phyloP scores from a whole-genome alignment of 1,140 invertebrate genomes.

The Pogonomyrmex californicus region DNA sequence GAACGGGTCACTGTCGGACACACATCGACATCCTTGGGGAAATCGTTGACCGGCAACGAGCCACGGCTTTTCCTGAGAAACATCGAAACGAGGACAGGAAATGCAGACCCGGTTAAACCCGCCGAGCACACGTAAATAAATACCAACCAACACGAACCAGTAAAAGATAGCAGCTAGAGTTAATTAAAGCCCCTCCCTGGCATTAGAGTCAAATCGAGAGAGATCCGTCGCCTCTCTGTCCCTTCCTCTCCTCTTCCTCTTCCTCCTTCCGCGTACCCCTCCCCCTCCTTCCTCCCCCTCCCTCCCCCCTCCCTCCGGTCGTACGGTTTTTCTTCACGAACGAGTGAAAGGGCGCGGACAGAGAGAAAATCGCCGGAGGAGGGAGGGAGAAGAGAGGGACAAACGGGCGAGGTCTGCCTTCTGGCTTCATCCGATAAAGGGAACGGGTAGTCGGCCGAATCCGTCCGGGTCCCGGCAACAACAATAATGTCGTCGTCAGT shows the following conservation, averaged over 20 bases:
- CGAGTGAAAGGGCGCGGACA: slow-evolving; percentile 46
- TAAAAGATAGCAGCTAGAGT: slow-evolving; percentile 74
- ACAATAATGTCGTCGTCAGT: slow-evolving; percentile 82
- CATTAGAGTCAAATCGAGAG: slow-evolving; percentile 78
- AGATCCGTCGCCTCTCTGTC: slow-evolving; percentile 22
- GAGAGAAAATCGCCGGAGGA: slow-evolving; percentile 67
- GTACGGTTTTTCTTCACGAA: slow-evolving; percentile 59
- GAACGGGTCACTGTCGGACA: background rate
- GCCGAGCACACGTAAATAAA: slow-evolving; percentile 81
- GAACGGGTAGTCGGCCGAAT: slow-evolving; percentile 78
- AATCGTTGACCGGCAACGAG: background rate
- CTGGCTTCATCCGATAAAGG: slow-evolving; percentile 81
- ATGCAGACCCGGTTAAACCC: slow-evolving; percentile 58
- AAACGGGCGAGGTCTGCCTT: slow-evolving; percentile 66
- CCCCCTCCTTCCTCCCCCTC: background rate
- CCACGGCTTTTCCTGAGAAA: slow-evolving; percentile 60
- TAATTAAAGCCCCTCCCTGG: slow-evolving; percentile 77
- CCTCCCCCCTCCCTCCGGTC: slow-evolving; percentile 17
- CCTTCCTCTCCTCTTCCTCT: slow-evolving; percentile 17
- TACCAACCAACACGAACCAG: slow-evolving; percentile 71
- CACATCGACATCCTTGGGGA: slow-evolving; percentile 31
- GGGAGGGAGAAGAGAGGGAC: background rate
- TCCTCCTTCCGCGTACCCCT: too few relatives aligned
- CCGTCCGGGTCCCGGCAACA: slow-evolving; percentile 76
- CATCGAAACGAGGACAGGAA: background rate